Evolutionary conservation across 2,797 vertebrate species (phyloP).

Genomic region (Sciurus vulgaris): DNA sequence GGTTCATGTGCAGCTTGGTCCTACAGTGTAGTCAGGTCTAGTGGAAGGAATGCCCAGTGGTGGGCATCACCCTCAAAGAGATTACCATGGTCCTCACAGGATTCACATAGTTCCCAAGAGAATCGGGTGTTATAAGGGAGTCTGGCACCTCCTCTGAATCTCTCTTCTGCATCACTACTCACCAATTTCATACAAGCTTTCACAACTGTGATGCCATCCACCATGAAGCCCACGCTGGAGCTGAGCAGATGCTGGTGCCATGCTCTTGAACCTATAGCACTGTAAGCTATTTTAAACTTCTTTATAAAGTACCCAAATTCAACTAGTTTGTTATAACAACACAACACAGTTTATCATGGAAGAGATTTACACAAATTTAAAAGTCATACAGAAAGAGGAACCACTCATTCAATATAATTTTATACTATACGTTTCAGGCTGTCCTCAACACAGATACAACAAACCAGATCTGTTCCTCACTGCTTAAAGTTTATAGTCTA

Average conservation of each 20-base stretch:
- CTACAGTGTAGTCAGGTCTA: not conserved
- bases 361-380: not conserved
- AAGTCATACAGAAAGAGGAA: not conserved
- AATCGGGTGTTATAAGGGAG: not conserved
- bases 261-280: not conserved
- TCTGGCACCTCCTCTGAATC: not conserved
- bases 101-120: not conserved
- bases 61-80: not conserved
- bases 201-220: not conserved
- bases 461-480: slow-evolving; percentile 26
- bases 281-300: not conserved
- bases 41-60: not conserved
- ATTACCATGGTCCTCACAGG: not conserved
- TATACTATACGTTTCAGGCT: not conserved
- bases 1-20: not conserved
- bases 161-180: not conserved
- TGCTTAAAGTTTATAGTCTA: slow-evolving; percentile 33
- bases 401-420: slow-evolving; percentile 34
- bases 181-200: not conserved
- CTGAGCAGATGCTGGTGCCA: not conserved
- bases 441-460: slow-evolving; percentile 8
- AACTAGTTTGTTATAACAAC: not conserved
- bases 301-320: not conserved
- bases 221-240: not conserved
- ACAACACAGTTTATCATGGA: slow-evolving; percentile 21